Evolutionary conservation across 2,113 vertebrate genomes (phyloP), one percentile per base, ranked within the genome.

Genomic region (Origma solitaria): DNA sequence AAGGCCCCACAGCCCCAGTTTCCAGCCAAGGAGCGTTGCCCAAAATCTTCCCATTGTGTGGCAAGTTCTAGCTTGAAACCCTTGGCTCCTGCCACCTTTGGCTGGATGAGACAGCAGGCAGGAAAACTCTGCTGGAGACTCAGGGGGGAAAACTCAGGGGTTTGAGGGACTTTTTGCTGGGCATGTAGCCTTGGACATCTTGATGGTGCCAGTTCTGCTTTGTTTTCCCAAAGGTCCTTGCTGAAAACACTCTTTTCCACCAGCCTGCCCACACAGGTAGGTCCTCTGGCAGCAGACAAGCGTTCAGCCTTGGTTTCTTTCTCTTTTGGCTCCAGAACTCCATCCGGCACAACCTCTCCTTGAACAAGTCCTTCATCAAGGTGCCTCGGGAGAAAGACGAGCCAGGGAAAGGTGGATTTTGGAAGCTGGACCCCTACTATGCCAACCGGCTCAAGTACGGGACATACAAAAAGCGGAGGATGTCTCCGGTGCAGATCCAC

Each of bases 291-390:
- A 76, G 38, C 50, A 66, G 38, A 30, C 15, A 23, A 40, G 28
- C 9, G 9, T 15, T 95, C 71, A 96, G 20, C 70, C 83, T 88
- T 51, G n/a, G 11, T 56, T 86, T 69, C 92, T 94, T 71, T 91
- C 81, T 75, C 94, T 86, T 85, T 91, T 60, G 49, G 15, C 92
- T 84, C 35, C 97, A 99, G 99, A 99, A 99, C 88, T 99, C 99
- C 65, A 99, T 99, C 95, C 98, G 99, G 68, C 99, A 99, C 98
- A 99, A 99, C 96, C 98, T 99, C 80, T 99, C 99, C 4, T 97
- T 99, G 96, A 99, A 99, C 97, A 99, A 99, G 96, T 99, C 99
- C 97, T 99, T 99, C 97, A 99, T 99, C 97, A 99, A 99, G 91
- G 99, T 99, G 44, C 99, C 99, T 1, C 98, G 99, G 40, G 98